Evolutionary conservation across 2,797 vertebrate genomes (phyloP).

Genomic region (Catostomus latipinnis): DNA sequence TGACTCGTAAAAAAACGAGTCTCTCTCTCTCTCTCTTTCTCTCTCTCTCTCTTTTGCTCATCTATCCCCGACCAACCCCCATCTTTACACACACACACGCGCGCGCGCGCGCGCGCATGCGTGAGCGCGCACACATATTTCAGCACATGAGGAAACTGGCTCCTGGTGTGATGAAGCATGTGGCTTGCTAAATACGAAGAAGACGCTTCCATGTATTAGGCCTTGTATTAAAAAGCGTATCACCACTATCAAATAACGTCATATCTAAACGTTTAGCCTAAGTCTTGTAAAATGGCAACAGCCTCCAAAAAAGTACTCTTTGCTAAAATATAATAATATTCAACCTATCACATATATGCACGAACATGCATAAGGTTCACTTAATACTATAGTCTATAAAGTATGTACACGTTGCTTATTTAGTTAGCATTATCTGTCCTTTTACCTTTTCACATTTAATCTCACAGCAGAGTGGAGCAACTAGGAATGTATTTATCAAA

Average conservation of each 20-base stretch:
- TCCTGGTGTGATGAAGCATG: constrained; percentile 56
- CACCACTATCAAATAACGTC: constrained; percentile 67
- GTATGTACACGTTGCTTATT: background rate
- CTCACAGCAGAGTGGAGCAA: no score
- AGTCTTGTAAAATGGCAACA: background rate
- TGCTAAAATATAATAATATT: no score
- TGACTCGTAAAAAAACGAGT: constrained; percentile 39
- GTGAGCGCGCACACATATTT: constrained; percentile 56
- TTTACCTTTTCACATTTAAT: background rate
- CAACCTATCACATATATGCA: no score
- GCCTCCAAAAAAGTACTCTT: no score
- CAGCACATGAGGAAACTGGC: constrained; percentile 58
- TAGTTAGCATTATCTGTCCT: background rate
- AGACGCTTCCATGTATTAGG: constrained; percentile 72
- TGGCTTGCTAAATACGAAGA: constrained; percentile 69
- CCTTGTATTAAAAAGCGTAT: constrained; percentile 69
- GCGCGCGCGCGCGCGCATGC: background rate
- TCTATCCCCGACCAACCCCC: constrained; percentile 61
- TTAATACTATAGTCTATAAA: background rate
- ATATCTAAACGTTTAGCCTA: constrained; percentile 37
- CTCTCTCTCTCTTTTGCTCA: no score
- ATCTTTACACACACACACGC: constrained; percentile 61
- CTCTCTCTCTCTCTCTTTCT: no score
- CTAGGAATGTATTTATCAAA: constrained; percentile 59
- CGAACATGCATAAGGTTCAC: no score